Conservation (phyloP, 2,888 invertebrate genomes). For the Maniola hyperantus region DNA sequence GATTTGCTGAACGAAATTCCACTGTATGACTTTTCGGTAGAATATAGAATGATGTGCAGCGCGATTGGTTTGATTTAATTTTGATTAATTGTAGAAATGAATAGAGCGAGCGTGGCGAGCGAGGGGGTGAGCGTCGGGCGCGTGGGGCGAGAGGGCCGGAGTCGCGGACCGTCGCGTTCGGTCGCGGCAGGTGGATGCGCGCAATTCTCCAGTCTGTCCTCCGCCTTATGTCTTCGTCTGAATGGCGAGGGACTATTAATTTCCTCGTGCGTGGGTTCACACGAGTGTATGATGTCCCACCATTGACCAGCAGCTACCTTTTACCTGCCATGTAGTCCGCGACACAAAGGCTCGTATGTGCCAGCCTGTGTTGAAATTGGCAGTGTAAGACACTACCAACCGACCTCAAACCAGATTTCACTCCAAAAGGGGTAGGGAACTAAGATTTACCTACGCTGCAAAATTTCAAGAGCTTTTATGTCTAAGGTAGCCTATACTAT, state of each 20-base stretch:
- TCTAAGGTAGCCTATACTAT: too few species aligned
- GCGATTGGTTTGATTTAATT: constrained; percentile 72
- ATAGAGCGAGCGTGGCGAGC: constrained; percentile 57
- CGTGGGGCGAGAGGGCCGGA: constrained; percentile 35
- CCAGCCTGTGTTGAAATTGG: constrained; percentile 14
- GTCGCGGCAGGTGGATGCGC: constrained; percentile 48
- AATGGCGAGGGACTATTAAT: constrained; percentile 48
- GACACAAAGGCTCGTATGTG: constrained; percentile 13
- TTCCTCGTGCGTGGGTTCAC: constrained; percentile 48
- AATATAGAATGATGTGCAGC: constrained; percentile 49
- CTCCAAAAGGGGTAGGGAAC: neutral
- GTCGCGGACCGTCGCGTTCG: constrained; percentile 20
- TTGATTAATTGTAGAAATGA: constrained; percentile 82
- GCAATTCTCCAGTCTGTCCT: constrained; percentile 45
- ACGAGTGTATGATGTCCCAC: constrained; percentile 57
- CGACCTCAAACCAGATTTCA: constrained; percentile 4
- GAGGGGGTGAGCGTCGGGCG: constrained; percentile 31
- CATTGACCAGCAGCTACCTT: constrained; percentile 54
- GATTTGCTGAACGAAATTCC: constrained; percentile 48
- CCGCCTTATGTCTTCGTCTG: constrained; percentile 45
- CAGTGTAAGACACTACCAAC: neutral
- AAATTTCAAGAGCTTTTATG: neutral
- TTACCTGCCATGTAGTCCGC: constrained; percentile 31
- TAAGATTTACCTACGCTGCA: neutral
- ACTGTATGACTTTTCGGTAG: constrained; percentile 52